Base-by-base conservation (phyloP, 1,140 invertebrate species). In the Brachionus sp. region DNA sequence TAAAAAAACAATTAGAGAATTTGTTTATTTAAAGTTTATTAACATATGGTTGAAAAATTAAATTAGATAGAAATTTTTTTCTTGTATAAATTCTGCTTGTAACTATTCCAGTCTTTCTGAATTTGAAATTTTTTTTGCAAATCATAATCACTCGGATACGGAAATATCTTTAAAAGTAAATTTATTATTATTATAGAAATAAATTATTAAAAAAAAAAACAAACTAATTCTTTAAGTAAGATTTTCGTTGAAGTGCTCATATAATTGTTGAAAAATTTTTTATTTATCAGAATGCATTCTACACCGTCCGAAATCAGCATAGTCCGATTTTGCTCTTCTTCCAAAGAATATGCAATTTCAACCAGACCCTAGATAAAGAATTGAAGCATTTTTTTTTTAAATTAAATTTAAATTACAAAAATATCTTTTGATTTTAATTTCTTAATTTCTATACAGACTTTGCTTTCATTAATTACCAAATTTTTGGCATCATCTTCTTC, bases 231-330 rank as follows among this genome's bases (percentile, higher is more conserved):
- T 39, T 85, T 85, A 10, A 88, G 82, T 33, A 80, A 68, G 57
- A 84, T 82, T 68, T 85, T 87, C 6, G 86, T 85, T 6, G 73
- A 23, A 19, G 87, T 85, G 29, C 84, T 86, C 62, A 87, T 86
- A 68, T 87, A 84, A 53, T 86, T 85, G 5, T 84, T 33, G 77
- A 88, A 88, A 77, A 87, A 87, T 16, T 84, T 84, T 70, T 87
- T 88, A 13, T 84, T 84, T 16, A 88, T 53, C 86, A 88, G 86
- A 42, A 88, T 86, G n/a, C 87, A 87, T 84, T 88, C 87, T 0
- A 87, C 87, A 25, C 87, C 87, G 13, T 85, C 84, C 23, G 87
- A 87, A 6, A 88, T 86, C 86, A 87, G 83, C 25, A 75, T 46
- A 0, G 42, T 16, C 12, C 25, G 37, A 39, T 75, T 75, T 46